Percentiles rank a stretch among this genome's conserved stretches.
phyloP scores from a whole-genome alignment of 2,113 vertebrate genomes.

The Phrynocephalus versicolor region DNA sequence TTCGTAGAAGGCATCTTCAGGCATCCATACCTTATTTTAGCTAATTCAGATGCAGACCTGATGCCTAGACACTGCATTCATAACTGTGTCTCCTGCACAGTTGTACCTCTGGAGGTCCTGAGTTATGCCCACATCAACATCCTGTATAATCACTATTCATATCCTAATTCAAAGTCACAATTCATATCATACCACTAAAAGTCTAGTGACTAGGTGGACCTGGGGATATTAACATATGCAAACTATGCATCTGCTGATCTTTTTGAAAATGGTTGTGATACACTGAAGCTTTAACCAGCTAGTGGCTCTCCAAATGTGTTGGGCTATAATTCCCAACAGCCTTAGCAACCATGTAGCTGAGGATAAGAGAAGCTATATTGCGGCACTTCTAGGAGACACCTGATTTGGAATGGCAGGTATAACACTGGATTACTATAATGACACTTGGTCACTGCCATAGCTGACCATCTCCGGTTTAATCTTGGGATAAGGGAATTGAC shows the following conservation, averaged over 20 bases:
- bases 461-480: not conserved
- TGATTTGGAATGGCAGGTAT: not conserved
- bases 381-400: too few species aligned
- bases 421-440: not conserved
- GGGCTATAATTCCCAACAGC: too few species aligned
- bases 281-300: not conserved
- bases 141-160: too few species aligned
- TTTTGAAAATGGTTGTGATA: not conserved
- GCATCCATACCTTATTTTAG: not conserved
- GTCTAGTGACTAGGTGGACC: not conserved
- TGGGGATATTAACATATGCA: not conserved
- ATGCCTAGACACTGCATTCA: not conserved
- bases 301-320: too few species aligned
- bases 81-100: not conserved
- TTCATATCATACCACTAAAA: too few species aligned
- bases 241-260: not conserved
- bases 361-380: not conserved
- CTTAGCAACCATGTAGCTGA: too few species aligned
- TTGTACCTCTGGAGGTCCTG: too few species aligned
- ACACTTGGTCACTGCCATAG: not conserved
- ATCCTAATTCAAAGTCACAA: too few species aligned
- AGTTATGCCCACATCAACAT: too few species aligned
- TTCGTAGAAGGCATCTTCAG: not conserved
- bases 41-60: not conserved
- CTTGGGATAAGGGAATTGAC: not conserved